Evolutionary conservation across 2,113 vertebrate genomes (phyloP), one percentile per base, ranked within the genome.

Genomic region (Geococcyx californianus): DNA sequence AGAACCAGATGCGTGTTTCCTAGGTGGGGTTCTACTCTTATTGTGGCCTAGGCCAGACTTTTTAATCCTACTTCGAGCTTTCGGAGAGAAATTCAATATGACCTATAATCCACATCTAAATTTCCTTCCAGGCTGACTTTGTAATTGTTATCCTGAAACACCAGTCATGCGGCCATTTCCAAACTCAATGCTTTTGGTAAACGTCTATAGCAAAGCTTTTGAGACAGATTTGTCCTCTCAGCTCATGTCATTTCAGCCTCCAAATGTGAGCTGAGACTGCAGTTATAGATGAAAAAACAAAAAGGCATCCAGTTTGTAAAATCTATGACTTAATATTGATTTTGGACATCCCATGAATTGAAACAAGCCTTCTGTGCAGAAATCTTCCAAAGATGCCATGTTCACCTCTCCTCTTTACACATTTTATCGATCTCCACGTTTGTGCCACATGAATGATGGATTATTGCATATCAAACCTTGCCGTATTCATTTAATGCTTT

Each of bases 401-500:
- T 54, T 69, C 55, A 17, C 59, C 89, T 89, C 25, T 66, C 40
- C 73, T 78, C 77, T 15, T 47, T 40, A 79, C 72, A 76, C 38
- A 34, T 58, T 68, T 21, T 90, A 92, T 96, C 54, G 77, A 95
- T 93, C 84, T 24, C 73, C 51, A 4, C 86, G 91, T 92, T 89
- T 77, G 89, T 92, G 85, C 93, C 95, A 90, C 92, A 59, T 77
- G 93, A 92, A 87, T 96, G 97, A 97, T 60, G 64, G 93, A 96
- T 96, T 96, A 91, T 94, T 34, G 62, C 91, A 74, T 95, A 94
- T 95, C 97, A 97, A 80, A 95, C 73, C 88, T 90, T 55, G 34
- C 83, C 54, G 82, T 45, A 58, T 92, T 98, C 97, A 96, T 96
- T 97, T 97, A 98, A 97, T 92, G 95, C 96, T 86, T 68, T 51